phyloP scores from a whole-genome alignment of 1,140 invertebrate species.

The Pemphigus obesinymphae region DNA sequence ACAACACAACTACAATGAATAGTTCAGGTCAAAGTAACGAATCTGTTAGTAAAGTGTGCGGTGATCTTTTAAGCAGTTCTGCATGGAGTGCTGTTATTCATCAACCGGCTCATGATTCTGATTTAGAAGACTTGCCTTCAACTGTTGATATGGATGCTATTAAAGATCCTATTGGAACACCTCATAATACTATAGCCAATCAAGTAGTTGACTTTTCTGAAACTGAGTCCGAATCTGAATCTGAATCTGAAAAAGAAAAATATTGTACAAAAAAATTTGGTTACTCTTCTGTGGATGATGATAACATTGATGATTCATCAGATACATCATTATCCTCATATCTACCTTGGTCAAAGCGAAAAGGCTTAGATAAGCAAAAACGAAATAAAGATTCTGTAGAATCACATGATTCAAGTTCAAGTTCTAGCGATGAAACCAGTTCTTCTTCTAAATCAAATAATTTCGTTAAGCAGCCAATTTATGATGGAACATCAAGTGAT shows the following conservation, averaged over 20 bases:
- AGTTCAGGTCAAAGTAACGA: conserved; percentile 37
- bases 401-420: conserved; percentile 30
- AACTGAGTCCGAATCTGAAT: conserved; percentile 46
- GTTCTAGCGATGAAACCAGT: conserved; percentile 35
- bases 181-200: conserved; percentile 32
- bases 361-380: conserved; percentile 15
- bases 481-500: conserved; percentile 19
- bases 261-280: conserved; percentile 40
- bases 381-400: conserved; percentile 23
- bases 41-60: conserved; percentile 36
- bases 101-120: conserved; percentile 51
- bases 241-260: conserved; percentile 44
- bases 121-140: conserved; percentile 52
- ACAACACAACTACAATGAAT: conserved; percentile 18
- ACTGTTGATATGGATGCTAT: conserved; percentile 55
- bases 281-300: conserved; percentile 30
- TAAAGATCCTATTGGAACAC: conserved; percentile 48
- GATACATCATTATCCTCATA: conserved; percentile 37
- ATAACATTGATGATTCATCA: conserved; percentile 35
- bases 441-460: conserved; percentile 30
- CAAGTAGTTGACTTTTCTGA: conserved; percentile 43
- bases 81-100: conserved; percentile 52
- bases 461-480: conserved; percentile 4
- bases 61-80: conserved; percentile 48
- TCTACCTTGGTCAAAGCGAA: conserved; percentile 31